phyloP scores from a whole-genome alignment of 2,888 invertebrate species.

The Cylloceria caligata region DNA sequence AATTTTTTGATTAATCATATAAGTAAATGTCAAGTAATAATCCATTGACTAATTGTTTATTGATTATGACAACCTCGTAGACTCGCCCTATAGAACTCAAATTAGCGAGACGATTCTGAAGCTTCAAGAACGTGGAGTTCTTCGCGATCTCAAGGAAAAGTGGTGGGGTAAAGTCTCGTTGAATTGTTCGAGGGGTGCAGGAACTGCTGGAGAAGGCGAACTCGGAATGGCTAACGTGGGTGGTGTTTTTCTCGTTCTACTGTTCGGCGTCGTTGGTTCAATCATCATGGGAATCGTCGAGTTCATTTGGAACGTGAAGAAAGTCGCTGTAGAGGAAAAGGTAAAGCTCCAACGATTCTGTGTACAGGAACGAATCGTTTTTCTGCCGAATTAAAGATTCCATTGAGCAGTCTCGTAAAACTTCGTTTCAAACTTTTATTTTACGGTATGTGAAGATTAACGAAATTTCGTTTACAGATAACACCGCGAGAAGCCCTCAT shows the following conservation, averaged over 20 bases:
- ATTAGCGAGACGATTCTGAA: conserved; percentile 95
- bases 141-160: conserved; percentile 92
- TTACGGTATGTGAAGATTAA: not conserved
- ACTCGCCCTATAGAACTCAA: conserved; percentile 90
- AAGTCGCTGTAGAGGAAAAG: conserved; percentile 91
- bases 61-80: conserved; percentile 85
- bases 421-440: not conserved
- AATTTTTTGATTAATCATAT: too few species aligned
- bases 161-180: conserved; percentile 94
- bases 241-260: conserved; percentile 95
- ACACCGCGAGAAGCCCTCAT: conserved; percentile 89
- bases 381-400: not conserved
- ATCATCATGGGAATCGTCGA: conserved; percentile 92
- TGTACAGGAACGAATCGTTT: not conserved
- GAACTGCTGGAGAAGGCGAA: conserved; percentile 85
- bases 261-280: conserved; percentile 90
- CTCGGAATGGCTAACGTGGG: conserved; percentile 95
- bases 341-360: conserved; percentile 82
- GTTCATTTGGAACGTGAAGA: conserved; percentile 93
- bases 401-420: not conserved
- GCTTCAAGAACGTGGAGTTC: conserved; percentile 94
- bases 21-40: too few species aligned
- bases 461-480: conserved; percentile 86
- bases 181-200: conserved; percentile 85
- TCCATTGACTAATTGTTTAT: too few species aligned